These are phyloP conservation scores for Erannis defoliaria DNA, from an alignment of 2,888 invertebrate species.

Conservation along the genomic window DNA sequence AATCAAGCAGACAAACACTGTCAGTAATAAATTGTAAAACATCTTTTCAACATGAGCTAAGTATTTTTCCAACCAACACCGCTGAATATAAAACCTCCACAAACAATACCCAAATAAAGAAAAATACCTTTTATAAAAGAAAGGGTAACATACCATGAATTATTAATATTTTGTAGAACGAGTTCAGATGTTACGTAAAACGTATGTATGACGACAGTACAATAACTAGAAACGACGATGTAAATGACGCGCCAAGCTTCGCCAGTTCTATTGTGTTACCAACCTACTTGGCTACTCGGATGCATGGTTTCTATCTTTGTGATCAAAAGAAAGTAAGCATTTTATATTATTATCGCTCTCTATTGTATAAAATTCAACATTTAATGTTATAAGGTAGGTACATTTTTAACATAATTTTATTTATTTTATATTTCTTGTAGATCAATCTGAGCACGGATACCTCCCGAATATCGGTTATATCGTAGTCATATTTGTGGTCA, in stretches of 20 bases:
- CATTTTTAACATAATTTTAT: background rate
- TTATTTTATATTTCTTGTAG: background rate
- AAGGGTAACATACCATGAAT: conserved; percentile 44
- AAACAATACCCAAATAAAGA: conserved; percentile 6
- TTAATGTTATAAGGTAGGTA: background rate
- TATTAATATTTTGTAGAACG: conserved; percentile 47
- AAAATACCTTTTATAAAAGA: conserved; percentile 28
- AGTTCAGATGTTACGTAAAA: conserved; percentile 45
- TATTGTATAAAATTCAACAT: conserved; percentile 1
- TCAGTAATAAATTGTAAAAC: too few species aligned
- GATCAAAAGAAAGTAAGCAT: conserved; percentile 13
- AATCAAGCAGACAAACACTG: too few species aligned
- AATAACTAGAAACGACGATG: conserved; percentile 58
- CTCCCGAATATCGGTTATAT: too few species aligned
- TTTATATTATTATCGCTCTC: background rate
- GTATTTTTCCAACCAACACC: too few species aligned
- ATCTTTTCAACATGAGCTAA: too few species aligned
- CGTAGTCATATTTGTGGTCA: too few species aligned
- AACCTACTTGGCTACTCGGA: conserved; percentile 69
- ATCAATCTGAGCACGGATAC: too few species aligned
- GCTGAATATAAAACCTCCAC: too few species aligned
- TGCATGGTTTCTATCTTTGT: conserved; percentile 1
- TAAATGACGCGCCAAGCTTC: conserved; percentile 60
- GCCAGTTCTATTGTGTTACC: conserved; percentile 59
- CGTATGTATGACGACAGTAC: conserved; percentile 51